These are phyloP conservation scores for Stratiomys singularior DNA, from an alignment of 2,888 invertebrate species.

Conservation along the genomic window DNA sequence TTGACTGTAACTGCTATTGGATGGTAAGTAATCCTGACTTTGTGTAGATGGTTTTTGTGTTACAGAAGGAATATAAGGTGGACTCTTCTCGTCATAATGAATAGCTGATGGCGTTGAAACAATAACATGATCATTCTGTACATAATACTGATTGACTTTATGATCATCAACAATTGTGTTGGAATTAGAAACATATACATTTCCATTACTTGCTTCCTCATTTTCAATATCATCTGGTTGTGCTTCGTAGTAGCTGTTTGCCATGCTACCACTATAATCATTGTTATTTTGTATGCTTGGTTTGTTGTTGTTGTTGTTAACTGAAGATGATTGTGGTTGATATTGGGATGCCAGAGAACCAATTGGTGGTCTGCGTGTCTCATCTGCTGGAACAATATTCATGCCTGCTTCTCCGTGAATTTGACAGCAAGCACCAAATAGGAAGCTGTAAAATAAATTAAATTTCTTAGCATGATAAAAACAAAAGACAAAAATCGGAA, in stretches of 20 bases:
- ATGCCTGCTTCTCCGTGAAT: slow-evolving; percentile 69
- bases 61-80: slow-evolving; percentile 52
- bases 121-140: slow-evolving; percentile 60
- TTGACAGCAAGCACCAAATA: slow-evolving; percentile 92
- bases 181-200: slow-evolving; percentile 27
- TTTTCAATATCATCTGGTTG: slow-evolving; percentile 56
- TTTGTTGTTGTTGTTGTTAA: neutral
- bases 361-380: slow-evolving; percentile 57
- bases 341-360: slow-evolving; percentile 55
- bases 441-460: slow-evolving; percentile 66
- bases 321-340: slow-evolving; percentile 54
- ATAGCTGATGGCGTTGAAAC: slow-evolving; percentile 60
- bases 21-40: slow-evolving; percentile 35
- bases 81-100: slow-evolving; percentile 57
- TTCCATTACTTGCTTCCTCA: slow-evolving; percentile 52
- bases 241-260: slow-evolving; percentile 13
- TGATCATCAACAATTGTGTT: slow-evolving; percentile 46
- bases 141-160: slow-evolving; percentile 55
- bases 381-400: slow-evolving; percentile 62
- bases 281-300: neutral
- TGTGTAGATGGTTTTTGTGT: slow-evolving; percentile 16
- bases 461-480: too few relatives aligned
- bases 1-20: slow-evolving; percentile 57
- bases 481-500: too few relatives aligned
- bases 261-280: slow-evolving; percentile 12